phyloP scores from a whole-genome alignment of 2,888 invertebrate genomes.

The Leptinotarsa peninsularis region DNA sequence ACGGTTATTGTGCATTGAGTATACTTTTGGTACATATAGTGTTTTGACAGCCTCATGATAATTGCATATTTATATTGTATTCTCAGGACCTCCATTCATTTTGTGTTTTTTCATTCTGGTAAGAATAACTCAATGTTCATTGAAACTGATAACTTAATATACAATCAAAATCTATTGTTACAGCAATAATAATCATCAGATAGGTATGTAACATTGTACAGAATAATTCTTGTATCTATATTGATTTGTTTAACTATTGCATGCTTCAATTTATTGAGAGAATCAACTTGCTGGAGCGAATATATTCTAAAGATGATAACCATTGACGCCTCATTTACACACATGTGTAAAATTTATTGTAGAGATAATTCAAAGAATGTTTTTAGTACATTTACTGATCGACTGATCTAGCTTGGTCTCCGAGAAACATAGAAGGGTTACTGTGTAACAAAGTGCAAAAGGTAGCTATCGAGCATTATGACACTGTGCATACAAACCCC shows the following conservation, averaged over 20 bases:
- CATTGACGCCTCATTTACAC: neutral
- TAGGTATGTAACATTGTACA: neutral
- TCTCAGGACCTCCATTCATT: constrained; percentile 1
- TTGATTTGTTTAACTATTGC: neutral
- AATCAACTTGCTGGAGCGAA: neutral
- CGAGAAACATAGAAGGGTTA: no score
- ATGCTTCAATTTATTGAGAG: neutral
- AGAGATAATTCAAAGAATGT: neutral
- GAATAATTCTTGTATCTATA: neutral
- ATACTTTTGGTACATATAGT: constrained; percentile 58
- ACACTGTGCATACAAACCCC: no score
- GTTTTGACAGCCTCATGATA: constrained; percentile 38
- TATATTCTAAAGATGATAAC: constrained; percentile 3
- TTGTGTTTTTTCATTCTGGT: neutral
- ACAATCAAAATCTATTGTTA: neutral
- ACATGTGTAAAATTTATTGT: neutral
- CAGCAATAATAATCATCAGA: constrained; percentile 2
- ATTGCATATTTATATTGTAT: constrained; percentile 1
- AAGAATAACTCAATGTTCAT: neutral
- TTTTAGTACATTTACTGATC: neutral
- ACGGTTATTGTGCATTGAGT: constrained; percentile 55
- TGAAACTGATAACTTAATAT: neutral
- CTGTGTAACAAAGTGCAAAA: no score
- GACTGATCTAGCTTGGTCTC: no score
- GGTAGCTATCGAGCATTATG: no score